Evolutionary conservation across 1,140 invertebrate species (phyloP).

Genomic region (Drosophila rufa): DNA sequence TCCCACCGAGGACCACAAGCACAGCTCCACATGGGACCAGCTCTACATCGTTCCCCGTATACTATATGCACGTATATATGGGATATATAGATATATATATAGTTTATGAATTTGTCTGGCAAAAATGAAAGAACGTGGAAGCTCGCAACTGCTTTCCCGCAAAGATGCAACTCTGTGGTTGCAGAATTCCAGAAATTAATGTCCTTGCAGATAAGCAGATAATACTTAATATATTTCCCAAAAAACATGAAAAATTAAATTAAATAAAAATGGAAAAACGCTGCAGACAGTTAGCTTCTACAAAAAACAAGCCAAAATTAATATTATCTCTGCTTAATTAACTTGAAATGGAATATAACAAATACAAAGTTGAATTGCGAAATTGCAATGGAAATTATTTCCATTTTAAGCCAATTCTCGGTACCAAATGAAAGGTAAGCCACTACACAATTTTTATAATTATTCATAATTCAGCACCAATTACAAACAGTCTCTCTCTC

Average conservation of each 20-base stretch:
- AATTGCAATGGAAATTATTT: slow-evolving; percentile 1
- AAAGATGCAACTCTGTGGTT: slow-evolving; percentile 33
- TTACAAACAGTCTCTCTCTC: slow-evolving; percentile 5
- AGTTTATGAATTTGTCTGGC: neutral
- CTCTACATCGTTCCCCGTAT: neutral
- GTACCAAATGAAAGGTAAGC: slow-evolving; percentile 3
- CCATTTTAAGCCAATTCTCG: neutral
- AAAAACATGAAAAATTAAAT: too few relatives aligned
- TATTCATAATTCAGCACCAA: slow-evolving; percentile 34
- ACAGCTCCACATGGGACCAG: slow-evolving; percentile 37
- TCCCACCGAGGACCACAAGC: slow-evolving; percentile 26
- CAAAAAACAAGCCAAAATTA: too few relatives aligned
- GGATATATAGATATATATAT: slow-evolving; percentile 2
- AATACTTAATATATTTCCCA: neutral
- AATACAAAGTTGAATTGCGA: neutral
- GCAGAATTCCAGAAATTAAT: slow-evolving; percentile 9
- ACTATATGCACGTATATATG: neutral
- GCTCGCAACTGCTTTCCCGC: slow-evolving; percentile 27
- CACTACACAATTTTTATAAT: slow-evolving; percentile 26
- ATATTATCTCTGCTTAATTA: neutral
- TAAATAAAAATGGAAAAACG: too few relatives aligned
- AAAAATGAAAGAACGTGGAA: neutral
- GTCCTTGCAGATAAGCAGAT: neutral
- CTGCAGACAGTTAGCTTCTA: too few relatives aligned
- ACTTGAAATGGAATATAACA: neutral